phyloP scores from a whole-genome alignment of 2,797 vertebrate genomes.

The Avahi laniger region DNA sequence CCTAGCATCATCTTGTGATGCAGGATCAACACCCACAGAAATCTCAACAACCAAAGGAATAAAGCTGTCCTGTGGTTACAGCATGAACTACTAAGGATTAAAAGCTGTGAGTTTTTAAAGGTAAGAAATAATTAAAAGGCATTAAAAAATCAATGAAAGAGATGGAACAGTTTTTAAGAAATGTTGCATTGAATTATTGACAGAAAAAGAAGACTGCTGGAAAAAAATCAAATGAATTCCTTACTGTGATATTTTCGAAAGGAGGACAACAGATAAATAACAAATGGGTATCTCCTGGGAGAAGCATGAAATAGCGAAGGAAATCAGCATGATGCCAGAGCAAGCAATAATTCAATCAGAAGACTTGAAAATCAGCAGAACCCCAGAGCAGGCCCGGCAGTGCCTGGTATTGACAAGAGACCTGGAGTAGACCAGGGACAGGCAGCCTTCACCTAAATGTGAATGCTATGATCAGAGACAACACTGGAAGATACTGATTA shows the following conservation, averaged over 20 bases:
- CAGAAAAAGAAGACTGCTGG: neutral
- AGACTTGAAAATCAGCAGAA: neutral
- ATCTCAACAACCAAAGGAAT: neutral
- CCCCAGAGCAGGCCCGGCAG: neutral
- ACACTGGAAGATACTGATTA: neutral
- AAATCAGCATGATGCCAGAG: neutral
- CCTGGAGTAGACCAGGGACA: neutral
- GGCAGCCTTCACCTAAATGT: neutral
- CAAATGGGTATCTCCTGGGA: neutral
- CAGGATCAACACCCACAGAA: neutral
- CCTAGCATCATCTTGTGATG: neutral
- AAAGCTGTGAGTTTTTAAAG: constrained; percentile 27
- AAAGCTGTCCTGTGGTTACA: neutral
- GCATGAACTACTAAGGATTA: neutral
- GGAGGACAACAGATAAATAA: neutral
- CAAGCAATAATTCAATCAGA: neutral
- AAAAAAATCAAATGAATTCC: neutral
- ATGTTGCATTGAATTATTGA: neutral
- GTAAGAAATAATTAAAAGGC: constrained; percentile 25
- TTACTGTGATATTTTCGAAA: constrained; percentile 42
- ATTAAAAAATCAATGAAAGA: constrained; percentile 9
- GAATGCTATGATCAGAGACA: neutral
- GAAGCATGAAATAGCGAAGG: constrained; percentile 7
- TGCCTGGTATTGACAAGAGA: neutral
- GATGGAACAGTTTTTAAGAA: neutral